Conservation (phyloP, 2,888 invertebrate species). For the Lasioglossum oenotherae region DNA sequence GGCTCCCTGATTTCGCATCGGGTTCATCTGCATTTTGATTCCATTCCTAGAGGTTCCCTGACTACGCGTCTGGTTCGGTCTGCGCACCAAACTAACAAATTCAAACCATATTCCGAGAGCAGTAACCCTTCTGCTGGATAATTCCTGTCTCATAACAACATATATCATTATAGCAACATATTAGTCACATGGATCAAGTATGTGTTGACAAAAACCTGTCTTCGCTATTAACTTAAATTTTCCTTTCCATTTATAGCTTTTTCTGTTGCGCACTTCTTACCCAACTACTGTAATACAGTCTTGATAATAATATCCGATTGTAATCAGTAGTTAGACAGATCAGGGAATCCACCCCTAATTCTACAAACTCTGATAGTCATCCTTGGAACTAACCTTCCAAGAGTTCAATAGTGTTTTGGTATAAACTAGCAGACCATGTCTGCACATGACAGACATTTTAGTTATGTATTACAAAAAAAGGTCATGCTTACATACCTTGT, state of each 20-base stretch:
- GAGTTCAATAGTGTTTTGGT: neutral
- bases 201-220: neutral
- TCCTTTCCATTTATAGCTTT: neutral
- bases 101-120: neutral
- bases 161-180: neutral
- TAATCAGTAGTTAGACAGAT: neutral
- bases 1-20: no score
- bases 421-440: neutral
- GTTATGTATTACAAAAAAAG: neutral
- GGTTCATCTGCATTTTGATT: neutral
- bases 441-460: neutral
- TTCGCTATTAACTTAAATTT: neutral
- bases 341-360: neutral
- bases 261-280: neutral
- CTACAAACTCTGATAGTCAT: neutral
- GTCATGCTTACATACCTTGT: slow-evolving; percentile 89
- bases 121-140: neutral
- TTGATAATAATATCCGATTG: neutral
- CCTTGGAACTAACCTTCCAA: neutral
- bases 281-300: neutral
- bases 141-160: neutral
- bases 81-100: neutral
- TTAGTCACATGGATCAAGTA: neutral
- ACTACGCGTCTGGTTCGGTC: neutral
- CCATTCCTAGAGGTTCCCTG: neutral